These are phyloP conservation scores for Acanthurus leucopareius DNA, from an alignment of 2,797 vertebrate genomes.

Conservation along the genomic window DNA sequence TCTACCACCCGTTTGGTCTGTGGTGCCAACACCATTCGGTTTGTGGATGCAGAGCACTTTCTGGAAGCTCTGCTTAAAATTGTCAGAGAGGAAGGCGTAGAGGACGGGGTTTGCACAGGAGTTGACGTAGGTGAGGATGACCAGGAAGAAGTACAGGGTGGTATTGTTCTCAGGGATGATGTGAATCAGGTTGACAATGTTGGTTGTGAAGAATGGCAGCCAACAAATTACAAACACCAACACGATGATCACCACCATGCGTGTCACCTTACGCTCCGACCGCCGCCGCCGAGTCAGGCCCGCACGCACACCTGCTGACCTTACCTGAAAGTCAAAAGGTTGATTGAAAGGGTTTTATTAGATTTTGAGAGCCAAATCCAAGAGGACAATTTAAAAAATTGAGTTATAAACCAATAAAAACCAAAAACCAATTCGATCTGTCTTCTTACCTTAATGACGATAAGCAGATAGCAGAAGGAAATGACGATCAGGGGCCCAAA, in stretches of 20 bases:
- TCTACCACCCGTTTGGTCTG: background rate
- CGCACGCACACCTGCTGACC: conserved; percentile 88
- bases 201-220: conserved; percentile 93
- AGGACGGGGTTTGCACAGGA: conserved; percentile 96
- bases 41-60: conserved; percentile 83
- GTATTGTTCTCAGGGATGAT: conserved; percentile 88
- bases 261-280: conserved; percentile 93
- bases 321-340: conserved; percentile 75
- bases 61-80: conserved; percentile 92
- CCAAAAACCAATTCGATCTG: background rate
- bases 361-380: background rate
- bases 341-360: conserved; percentile 19
- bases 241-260: conserved; percentile 97
- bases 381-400: background rate
- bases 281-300: conserved; percentile 86
- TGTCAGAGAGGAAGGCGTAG: conserved; percentile 94
- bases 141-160: conserved; percentile 90
- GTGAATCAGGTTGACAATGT: conserved; percentile 92
- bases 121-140: conserved; percentile 94
- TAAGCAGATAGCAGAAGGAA: conserved; percentile 94
- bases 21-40: conserved; percentile 56
- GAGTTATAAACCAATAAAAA: background rate
- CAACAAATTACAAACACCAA: conserved; percentile 94
- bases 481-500: conserved; percentile 93
- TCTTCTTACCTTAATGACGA: conserved; percentile 90